These are phyloP conservation scores for Fringilla coelebs DNA, from an alignment of 2,797 vertebrate species.

Conservation along the genomic window DNA sequence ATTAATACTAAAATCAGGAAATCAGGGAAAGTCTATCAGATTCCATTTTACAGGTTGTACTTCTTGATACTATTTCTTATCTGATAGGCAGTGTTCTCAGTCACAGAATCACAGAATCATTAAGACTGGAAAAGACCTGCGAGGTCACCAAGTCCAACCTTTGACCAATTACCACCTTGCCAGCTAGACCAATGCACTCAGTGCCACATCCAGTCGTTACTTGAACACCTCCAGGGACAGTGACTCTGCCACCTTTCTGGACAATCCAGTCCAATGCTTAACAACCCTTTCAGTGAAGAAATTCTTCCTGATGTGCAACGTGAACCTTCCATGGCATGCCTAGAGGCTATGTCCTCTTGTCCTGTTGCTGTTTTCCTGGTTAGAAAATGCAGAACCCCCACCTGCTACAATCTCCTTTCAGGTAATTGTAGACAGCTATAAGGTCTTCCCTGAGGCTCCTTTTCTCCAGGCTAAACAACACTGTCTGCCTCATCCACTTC, in stretches of 20 bases:
- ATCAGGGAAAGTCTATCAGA: not conserved
- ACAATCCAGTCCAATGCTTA: not conserved
- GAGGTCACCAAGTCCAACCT: fast-evolving
- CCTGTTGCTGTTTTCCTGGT: not conserved
- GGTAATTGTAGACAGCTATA: not conserved
- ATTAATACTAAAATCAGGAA: not conserved
- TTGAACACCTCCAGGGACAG: not conserved
- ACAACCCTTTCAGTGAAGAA: not conserved
- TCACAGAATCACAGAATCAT: not conserved
- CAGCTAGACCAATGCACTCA: not conserved
- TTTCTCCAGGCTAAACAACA: not conserved
- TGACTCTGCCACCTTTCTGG: not conserved
- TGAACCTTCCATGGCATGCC: not conserved
- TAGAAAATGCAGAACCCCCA: not conserved
- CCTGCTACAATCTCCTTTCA: not conserved
- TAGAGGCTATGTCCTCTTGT: not conserved
- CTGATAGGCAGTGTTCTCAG: not conserved
- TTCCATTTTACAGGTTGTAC: not conserved
- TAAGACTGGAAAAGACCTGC: not conserved
- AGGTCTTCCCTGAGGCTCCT: not conserved
- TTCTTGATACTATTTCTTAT: not conserved
- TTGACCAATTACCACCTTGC: not conserved
- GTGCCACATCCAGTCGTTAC: not conserved
- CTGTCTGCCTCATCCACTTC: not conserved
- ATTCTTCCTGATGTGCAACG: not conserved